Conservation (phyloP, 2,888 invertebrate genomes). For the Lysandra bellargus region DNA sequence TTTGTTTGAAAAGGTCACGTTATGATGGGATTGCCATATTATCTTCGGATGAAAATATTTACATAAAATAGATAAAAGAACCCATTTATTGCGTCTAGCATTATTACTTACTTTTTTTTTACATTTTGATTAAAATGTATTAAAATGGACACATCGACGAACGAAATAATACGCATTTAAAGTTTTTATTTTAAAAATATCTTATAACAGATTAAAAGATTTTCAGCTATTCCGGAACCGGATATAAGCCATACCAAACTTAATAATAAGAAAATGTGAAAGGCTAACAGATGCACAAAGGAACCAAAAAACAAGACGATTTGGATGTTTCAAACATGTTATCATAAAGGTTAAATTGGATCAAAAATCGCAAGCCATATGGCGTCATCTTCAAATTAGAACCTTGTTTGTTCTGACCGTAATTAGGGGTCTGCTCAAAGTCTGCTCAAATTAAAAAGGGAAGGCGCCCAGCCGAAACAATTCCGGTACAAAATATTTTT, state of each 20-base stretch:
- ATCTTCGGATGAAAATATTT: no score
- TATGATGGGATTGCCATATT: no score
- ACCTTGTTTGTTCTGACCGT: constrained; percentile 73
- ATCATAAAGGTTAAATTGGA: constrained; percentile 17
- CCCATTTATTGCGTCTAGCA: no score
- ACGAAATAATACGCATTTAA: no score
- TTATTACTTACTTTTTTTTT: no score
- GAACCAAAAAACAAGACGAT: background rate
- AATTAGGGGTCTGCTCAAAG: constrained; percentile 76
- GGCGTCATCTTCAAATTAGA: constrained; percentile 59
- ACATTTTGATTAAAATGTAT: no score
- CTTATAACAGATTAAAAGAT: no score
- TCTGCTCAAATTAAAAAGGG: constrained; percentile 74
- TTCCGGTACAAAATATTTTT: constrained; percentile 77
- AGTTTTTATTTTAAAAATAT: no score
- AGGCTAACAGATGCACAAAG: constrained; percentile 1
- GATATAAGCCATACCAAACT: background rate
- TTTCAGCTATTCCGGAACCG: background rate
- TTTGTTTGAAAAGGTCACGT: no score
- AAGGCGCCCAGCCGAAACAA: constrained; percentile 70
- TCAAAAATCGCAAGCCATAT: constrained; percentile 57
- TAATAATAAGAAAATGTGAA: background rate
- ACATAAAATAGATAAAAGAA: no score
- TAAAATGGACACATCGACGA: no score
- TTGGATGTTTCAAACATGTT: constrained; percentile 1